Base-by-base conservation (phyloP, 1,140 invertebrate genomes). In the Drusus annulatus region DNA sequence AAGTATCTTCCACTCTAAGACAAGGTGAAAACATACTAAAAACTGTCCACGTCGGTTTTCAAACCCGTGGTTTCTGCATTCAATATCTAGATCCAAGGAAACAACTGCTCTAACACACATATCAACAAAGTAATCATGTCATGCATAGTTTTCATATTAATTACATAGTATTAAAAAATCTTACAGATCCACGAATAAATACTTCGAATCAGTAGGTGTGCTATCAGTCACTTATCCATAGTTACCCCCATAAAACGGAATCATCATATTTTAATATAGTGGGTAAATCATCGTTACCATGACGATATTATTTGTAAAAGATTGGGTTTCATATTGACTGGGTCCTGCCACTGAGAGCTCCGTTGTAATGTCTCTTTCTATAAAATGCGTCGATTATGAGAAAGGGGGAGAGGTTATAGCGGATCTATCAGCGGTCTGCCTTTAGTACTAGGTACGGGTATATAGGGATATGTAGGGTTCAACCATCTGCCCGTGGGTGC, bases 231-330 rank as follows among this genome's bases (percentile, higher is more conserved):
- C 19, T 21, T 17, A n/a, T 56, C 54, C 19, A 17, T 56, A 17
- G 8, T 4, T 56, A 56, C 54, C 19, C n/a, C 19, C 54, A 63
- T 17, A 21, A 23, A 21, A 25, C 7, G 60, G 60, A 23, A 23
- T 63, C 60, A 25, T 45, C 63, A n/a, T 69, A 25, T 60, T 45
- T 19, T 60, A 19, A 13, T 60, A 60, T n/a, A 16, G 25, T n/a
- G 21, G 51, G 51, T 56, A 31, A 76, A 76, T 62, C 74, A 36
- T 19, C 25, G 56, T 76, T 6, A 15, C 56, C 74, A 76, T 76
- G 56, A 21, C 74, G 74, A 76, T 56, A 76, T 62, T 62, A 62
- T 76, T 76, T 74, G 69, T 74, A 51, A 74, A 74, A 74, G 69
- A 74, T 74, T 74, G 69, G 17, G 50, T 56, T 51, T 21, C 21